Conservation (phyloP, 2,797 vertebrate species). For the Sandelia bainsii region DNA sequence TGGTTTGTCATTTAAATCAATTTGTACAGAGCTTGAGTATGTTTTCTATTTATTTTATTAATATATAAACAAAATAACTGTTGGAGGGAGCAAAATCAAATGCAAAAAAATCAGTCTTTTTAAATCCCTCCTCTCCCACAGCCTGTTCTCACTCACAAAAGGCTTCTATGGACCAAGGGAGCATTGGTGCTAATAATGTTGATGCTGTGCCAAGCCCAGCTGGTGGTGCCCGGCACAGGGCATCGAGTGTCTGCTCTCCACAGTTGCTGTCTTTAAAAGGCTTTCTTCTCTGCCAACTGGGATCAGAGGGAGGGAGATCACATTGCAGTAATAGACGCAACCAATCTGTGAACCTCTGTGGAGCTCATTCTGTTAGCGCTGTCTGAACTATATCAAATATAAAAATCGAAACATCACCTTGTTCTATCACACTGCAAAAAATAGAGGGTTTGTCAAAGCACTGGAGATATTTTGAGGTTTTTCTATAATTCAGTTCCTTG, state of each 20-base stretch:
- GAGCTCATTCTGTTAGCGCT: slow-evolving; percentile 42
- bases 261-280: slow-evolving; percentile 80
- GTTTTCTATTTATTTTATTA: not conserved
- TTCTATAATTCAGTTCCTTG: not conserved
- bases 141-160: slow-evolving; percentile 69
- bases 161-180: slow-evolving; percentile 70
- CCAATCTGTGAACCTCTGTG: slow-evolving; percentile 66
- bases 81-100: slow-evolving; percentile 20
- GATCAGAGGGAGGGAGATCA: slow-evolving; percentile 72
- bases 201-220: slow-evolving; percentile 82
- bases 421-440: not conserved
- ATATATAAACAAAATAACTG: slow-evolving; percentile 1
- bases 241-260: slow-evolving; percentile 82
- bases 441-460: not conserved
- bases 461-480: not conserved
- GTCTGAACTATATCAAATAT: slow-evolving; percentile 23
- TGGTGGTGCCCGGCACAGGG: slow-evolving; percentile 82
- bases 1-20: slow-evolving; percentile 18
- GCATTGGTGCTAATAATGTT: slow-evolving; percentile 80
- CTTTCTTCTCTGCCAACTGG: slow-evolving; percentile 72
- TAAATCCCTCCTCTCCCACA: slow-evolving; percentile 38
- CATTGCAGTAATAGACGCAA: slow-evolving; percentile 67
- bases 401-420: slow-evolving; percentile 3
- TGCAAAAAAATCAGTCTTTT: slow-evolving; percentile 40
- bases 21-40: not conserved